Conservation (phyloP, 2,888 invertebrate species). For the Odiellus spinosus region DNA sequence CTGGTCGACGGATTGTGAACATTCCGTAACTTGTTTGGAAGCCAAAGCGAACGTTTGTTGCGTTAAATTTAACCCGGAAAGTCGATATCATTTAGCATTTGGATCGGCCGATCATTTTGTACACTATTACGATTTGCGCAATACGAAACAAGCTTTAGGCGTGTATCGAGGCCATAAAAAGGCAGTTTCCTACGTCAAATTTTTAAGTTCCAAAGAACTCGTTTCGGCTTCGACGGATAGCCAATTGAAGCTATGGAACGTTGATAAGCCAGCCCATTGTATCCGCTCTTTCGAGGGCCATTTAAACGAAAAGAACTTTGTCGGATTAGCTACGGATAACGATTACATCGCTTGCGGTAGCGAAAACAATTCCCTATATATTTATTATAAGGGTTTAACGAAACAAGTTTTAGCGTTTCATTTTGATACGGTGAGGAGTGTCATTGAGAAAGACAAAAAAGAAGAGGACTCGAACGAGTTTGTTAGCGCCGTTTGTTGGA, state of each 20-base stretch:
- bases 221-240: conserved; percentile 86
- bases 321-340: conserved; percentile 78
- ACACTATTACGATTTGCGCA: conserved; percentile 82
- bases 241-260: conserved; percentile 77
- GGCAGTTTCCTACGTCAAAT: conserved; percentile 87
- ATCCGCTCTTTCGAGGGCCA: conserved; percentile 76
- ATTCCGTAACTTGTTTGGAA: conserved; percentile 71
- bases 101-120: conserved; percentile 93
- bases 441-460: conserved; percentile 54
- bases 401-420: conserved; percentile 71
- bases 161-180: conserved; percentile 79
- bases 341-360: conserved; percentile 88
- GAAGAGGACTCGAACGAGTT: conserved; percentile 80
- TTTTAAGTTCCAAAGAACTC: conserved; percentile 63
- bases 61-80: conserved; percentile 72
- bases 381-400: conserved; percentile 77
- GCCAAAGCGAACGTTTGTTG: conserved; percentile 91
- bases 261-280: conserved; percentile 51
- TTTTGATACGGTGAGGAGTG: conserved; percentile 64
- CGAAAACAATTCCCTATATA: conserved; percentile 79
- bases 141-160: conserved; percentile 59
- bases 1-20: conserved; percentile 74
- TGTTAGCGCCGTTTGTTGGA: conserved; percentile 90
- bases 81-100: conserved; percentile 75
- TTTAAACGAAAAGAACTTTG: conserved; percentile 89